These are phyloP conservation scores for Motacilla tschutschensis DNA, from an alignment of 2,113 vertebrate species.

Conservation along the genomic window DNA sequence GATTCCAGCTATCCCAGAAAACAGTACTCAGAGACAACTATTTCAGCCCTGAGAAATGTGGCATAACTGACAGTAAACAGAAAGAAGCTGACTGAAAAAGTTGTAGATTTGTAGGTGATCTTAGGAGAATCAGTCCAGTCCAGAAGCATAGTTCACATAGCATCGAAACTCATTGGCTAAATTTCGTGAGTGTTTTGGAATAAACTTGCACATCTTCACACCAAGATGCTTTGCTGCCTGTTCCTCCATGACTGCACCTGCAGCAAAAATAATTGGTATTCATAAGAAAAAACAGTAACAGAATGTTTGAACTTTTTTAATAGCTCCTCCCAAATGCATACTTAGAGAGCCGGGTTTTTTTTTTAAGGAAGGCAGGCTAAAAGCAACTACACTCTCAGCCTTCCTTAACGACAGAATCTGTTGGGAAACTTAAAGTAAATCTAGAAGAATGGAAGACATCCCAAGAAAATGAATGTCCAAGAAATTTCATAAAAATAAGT, in stretches of 20 bases:
- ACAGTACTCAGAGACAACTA: not conserved
- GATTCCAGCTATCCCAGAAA: not conserved
- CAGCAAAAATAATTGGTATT: not conserved
- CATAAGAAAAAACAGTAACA: not conserved
- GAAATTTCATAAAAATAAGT: not conserved
- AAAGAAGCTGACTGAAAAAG: not conserved
- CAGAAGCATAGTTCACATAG: slow-evolving; percentile 86
- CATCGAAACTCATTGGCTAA: slow-evolving; percentile 94
- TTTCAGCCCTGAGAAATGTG: not conserved
- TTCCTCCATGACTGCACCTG: slow-evolving; percentile 90
- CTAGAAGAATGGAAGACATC: not conserved
- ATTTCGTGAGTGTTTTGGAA: slow-evolving; percentile 86
- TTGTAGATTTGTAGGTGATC: not conserved
- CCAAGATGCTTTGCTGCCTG: slow-evolving; percentile 79
- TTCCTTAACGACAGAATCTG: not conserved
- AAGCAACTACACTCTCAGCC: not conserved
- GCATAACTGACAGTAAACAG: not conserved
- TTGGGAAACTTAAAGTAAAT: not conserved
- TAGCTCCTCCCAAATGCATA: not conserved
- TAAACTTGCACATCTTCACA: slow-evolving; percentile 84
- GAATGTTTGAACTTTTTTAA: not conserved
- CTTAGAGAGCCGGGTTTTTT: not conserved
- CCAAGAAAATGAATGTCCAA: not conserved
- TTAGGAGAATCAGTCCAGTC: slow-evolving; percentile 61
- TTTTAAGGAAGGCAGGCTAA: not conserved